Percentiles rank a stretch among this genome's conserved stretches.
These are phyloP conservation scores for Psix sp. DNA, from an alignment of 1,140 invertebrate genomes.

Conservation along the genomic window DNA sequence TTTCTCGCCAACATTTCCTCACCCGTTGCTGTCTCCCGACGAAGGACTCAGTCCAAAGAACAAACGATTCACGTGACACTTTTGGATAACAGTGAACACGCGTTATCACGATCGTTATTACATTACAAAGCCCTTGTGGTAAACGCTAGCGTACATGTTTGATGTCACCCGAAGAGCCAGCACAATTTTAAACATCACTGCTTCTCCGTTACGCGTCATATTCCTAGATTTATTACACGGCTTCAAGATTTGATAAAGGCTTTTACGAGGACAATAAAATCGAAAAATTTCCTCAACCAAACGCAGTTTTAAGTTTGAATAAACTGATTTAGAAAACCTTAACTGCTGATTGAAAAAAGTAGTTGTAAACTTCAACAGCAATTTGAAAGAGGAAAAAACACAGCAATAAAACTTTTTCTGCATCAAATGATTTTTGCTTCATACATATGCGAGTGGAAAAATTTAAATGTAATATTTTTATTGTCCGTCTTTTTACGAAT, in stretches of 20 bases:
- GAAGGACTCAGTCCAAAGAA: conserved; percentile 30
- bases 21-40: conserved; percentile 29
- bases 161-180: conserved; percentile 33
- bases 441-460: no score
- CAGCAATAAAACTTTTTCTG: no score
- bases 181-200: conserved; percentile 18
- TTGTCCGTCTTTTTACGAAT: conserved; percentile 16
- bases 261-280: no score
- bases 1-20: conserved; percentile 21
- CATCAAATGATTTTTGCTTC: no score
- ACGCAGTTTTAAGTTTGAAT: no score
- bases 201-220: background rate
- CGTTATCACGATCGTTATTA: conserved; percentile 54
- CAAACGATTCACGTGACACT: conserved; percentile 53
- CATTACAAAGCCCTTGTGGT: conserved; percentile 41
- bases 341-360: no score
- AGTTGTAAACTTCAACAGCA: no score
- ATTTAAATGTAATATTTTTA: no score
- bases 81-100: conserved; percentile 43
- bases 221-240: background rate
- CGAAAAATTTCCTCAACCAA: no score
- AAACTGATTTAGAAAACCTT: no score
- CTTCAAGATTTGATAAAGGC: no score
- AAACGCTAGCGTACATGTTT: conserved; percentile 34
- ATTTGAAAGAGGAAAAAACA: no score